A percentile compares a stretch with the other conserved stretches of the same genome.
phyloP scores from a whole-genome alignment of 2,113 vertebrate genomes.

The Cyprinus carpio region DNA sequence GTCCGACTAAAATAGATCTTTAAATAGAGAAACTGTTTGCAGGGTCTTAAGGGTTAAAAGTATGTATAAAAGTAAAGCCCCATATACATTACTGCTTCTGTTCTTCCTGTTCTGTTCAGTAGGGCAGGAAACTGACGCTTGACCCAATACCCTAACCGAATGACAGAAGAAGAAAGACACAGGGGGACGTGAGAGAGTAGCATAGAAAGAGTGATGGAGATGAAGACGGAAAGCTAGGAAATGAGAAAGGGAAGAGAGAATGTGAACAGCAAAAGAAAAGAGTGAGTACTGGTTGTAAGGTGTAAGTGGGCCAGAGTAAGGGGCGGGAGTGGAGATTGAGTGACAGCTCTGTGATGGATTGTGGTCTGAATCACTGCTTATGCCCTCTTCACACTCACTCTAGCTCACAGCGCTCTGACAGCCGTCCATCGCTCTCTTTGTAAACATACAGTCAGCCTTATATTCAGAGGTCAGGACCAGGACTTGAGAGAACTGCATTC shows the following conservation, averaged over 20 bases:
- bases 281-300: slow-evolving; percentile 16
- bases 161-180: slow-evolving; percentile 47
- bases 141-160: background rate
- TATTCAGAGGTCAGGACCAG: slow-evolving; percentile 45
- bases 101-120: background rate
- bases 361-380: slow-evolving; percentile 49
- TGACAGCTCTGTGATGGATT: slow-evolving; percentile 55
- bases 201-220: slow-evolving; percentile 52
- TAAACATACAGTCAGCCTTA: slow-evolving; percentile 56
- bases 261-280: slow-evolving; percentile 44
- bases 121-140: slow-evolving; percentile 34
- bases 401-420: slow-evolving; percentile 31
- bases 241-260: slow-evolving; percentile 43
- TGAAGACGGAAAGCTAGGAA: slow-evolving; percentile 55
- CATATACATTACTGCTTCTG: background rate
- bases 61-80: background rate
- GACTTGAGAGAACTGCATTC: slow-evolving; percentile 27
- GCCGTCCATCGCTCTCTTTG: slow-evolving; percentile 50
- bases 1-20: too few relatives aligned
- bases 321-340: slow-evolving; percentile 22
- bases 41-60: background rate
- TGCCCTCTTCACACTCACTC: slow-evolving; percentile 49
- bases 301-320: slow-evolving; percentile 34
- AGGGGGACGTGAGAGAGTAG: slow-evolving; percentile 34
- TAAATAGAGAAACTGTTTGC: background rate